Percentiles rank a stretch among this genome's conserved stretches.
These are phyloP conservation scores for Pseudopipra pipra DNA, from an alignment of 2,113 vertebrate species.

Conservation along the genomic window DNA sequence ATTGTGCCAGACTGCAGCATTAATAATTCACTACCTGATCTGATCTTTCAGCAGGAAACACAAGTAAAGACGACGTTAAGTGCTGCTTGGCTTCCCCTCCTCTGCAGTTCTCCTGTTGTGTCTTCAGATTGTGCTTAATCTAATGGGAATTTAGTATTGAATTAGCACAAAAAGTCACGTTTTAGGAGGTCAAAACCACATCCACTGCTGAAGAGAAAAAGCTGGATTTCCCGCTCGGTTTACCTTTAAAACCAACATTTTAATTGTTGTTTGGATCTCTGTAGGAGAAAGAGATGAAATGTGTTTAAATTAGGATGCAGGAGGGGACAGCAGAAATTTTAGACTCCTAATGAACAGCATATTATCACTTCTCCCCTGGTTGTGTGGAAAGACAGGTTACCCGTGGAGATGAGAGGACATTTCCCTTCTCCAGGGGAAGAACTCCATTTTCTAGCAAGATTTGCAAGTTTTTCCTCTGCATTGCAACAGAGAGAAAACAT, in stretches of 20 bases:
- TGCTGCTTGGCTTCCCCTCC: conserved; percentile 39
- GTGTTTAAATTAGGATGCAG: neutral
- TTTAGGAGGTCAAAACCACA: neutral
- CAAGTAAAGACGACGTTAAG: conserved; percentile 44
- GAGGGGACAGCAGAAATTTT: neutral
- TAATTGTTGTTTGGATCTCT: neutral
- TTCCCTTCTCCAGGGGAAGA: neutral
- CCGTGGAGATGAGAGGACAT: neutral
- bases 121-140: conserved; percentile 32
- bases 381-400: neutral
- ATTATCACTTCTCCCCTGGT: neutral
- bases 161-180: neutral
- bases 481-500: neutral
- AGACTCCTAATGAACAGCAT: neutral
- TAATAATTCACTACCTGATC: conserved; percentile 60
- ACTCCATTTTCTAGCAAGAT: neutral
- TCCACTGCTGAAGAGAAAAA: neutral
- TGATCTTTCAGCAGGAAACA: conserved; percentile 56
- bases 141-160: conserved; percentile 33
- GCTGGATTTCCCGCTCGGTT: neutral
- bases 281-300: neutral
- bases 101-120: neutral
- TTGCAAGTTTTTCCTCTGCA: neutral
- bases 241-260: neutral
- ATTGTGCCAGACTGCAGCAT: conserved; percentile 49